Evolutionary conservation across 2,888 invertebrate species (phyloP), one percentile per base, ranked within the genome.

Genomic region (Helobdella robusta): DNA sequence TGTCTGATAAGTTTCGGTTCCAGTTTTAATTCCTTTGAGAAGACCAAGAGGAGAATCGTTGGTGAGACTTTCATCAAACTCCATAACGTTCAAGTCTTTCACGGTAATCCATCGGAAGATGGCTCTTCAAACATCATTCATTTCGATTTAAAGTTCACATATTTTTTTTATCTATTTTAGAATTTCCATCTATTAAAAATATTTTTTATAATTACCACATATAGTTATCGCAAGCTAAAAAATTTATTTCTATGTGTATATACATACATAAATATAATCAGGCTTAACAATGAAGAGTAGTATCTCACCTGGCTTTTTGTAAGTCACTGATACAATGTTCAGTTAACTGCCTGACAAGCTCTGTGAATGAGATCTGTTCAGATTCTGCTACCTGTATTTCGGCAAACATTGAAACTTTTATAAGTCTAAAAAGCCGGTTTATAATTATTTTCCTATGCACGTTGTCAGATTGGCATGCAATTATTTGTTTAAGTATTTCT

Each of bases 51-150:
- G 79, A 1, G 78, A 77, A 62, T 66, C 66, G n/a, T 59, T 71
- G 72, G 78, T 77, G 6, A 62, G 59, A 44, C 67, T 63, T 63
- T 90, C 82, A 59, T 89, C 82, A 71, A 80, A 78, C 63, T 78
- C 77, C 74, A 80, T 75, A 28, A 76, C 75, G 67, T 79, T 79
- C 68, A 79, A 69, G 67, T 80, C 79, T 67, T 79, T 80, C 11
- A 79, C 78, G 2, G 79, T 79, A 52, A 80, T 77, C 79, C 79
- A 79, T 2, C 78, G 74, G 70, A 78, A 79, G 30, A 79, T 76
- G 18, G 79, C 78, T 63, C 79, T 77, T 71, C 11, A 25, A 25
- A 6, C 11, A 46, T 8, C n/a, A n/a, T n/a, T n/a, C n/a, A n/a
- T n/a, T n/a, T n/a, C n/a, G n/a, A n/a, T n/a, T n/a, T n/a, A n/a